Conservation (phyloP, 2,113 vertebrate genomes). For the Rynchops niger region DNA sequence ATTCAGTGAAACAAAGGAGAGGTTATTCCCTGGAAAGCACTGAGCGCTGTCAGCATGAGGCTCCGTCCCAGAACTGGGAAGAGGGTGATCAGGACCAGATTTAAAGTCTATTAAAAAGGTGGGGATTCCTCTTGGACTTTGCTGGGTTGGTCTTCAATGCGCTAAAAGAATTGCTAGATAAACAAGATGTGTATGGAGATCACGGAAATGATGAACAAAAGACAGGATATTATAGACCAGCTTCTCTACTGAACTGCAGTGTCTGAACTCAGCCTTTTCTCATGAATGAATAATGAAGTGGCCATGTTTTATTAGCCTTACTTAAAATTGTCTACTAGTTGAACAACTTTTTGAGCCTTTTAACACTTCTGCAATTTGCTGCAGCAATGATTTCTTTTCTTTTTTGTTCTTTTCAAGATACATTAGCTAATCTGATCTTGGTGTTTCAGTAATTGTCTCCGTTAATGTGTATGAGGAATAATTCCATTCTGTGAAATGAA, state of each 20-base stretch:
- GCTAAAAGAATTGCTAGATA: background rate
- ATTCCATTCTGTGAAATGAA: constrained; percentile 65
- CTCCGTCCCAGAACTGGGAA: background rate
- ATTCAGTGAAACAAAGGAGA: background rate
- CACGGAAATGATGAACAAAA: constrained; percentile 34
- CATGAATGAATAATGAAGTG: constrained; percentile 64
- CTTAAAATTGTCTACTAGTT: constrained; percentile 64
- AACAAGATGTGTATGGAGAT: constrained; percentile 35
- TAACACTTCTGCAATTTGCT: constrained; percentile 49
- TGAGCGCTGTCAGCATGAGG: background rate
- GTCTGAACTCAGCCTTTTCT: constrained; percentile 49
- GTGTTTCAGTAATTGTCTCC: constrained; percentile 61
- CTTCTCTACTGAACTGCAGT: background rate
- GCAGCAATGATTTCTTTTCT: constrained; percentile 35
- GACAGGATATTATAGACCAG: constrained; percentile 40
- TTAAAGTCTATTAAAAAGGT: background rate
- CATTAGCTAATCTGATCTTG: constrained; percentile 62
- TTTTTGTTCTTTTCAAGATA: constrained; percentile 49
- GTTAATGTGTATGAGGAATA: constrained; percentile 48
- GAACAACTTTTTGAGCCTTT: constrained; percentile 52
- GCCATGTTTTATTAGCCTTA: constrained; percentile 66
- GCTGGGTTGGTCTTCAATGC: background rate
- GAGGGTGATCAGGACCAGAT: background rate
- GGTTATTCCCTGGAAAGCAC: background rate
- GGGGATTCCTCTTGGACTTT: background rate